Evolutionary conservation across 2,113 vertebrate genomes (phyloP).

Genomic region (Paraplagusia blochii): DNA sequence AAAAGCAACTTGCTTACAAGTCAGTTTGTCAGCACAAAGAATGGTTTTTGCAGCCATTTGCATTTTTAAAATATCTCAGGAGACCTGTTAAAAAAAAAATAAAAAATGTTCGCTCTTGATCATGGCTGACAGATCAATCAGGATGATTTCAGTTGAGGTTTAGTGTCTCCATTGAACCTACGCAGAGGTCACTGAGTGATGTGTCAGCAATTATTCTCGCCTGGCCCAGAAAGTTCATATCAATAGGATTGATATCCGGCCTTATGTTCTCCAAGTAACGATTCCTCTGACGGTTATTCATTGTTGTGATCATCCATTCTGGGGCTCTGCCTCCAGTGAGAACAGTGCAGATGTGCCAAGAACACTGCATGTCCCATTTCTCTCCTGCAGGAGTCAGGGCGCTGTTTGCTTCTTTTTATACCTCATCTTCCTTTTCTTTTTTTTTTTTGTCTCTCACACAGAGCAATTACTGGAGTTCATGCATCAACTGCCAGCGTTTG

Average conservation of each 20-base stretch:
- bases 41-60: not conserved
- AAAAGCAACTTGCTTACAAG: not conserved
- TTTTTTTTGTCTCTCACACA: slow-evolving; percentile 68
- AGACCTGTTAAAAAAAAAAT: not conserved
- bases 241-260: slow-evolving; percentile 46
- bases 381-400: slow-evolving; percentile 11
- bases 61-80: not conserved
- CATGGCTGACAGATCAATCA: not conserved
- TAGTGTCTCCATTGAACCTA: not conserved
- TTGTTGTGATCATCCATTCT: slow-evolving; percentile 30
- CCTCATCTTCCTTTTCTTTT: slow-evolving; percentile 8
- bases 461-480: slow-evolving; percentile 99
- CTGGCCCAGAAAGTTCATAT: slow-evolving; percentile 15
- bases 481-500: slow-evolving; percentile 97
- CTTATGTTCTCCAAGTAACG: slow-evolving; percentile 19
- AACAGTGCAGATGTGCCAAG: slow-evolving; percentile 4
- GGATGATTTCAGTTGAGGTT: not conserved
- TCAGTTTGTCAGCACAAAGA: not conserved
- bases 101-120: not conserved
- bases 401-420: slow-evolving; percentile 14
- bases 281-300: slow-evolving; percentile 26
- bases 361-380: slow-evolving; percentile 5
- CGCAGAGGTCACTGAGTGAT: slow-evolving; percentile 17
- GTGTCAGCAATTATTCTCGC: slow-evolving; percentile 37
- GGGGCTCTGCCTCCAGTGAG: slow-evolving; percentile 23